A percentile compares a stretch with the other conserved stretches of the same genome.
Evolutionary conservation across 2,888 invertebrate species (phyloP).

Genomic region (Sphaerophoria taeniata): DNA sequence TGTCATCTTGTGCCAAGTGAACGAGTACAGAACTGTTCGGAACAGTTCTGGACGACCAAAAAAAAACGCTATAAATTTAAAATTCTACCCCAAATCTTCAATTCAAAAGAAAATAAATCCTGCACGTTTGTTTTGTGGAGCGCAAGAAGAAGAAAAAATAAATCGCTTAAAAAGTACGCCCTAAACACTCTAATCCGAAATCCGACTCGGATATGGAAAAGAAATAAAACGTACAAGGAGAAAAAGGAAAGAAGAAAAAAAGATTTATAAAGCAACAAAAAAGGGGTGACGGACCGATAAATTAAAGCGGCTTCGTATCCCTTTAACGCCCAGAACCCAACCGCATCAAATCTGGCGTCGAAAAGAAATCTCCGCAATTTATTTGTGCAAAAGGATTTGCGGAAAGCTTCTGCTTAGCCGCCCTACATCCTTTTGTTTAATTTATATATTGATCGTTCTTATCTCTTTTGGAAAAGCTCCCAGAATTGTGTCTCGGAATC

Average conservation of each 20-base stretch:
- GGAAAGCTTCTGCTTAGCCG: constrained; percentile 63
- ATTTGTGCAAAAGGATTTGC: constrained; percentile 72
- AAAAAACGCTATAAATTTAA: too few relatives aligned
- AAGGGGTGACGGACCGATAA: constrained; percentile 73
- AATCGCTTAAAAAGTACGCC: constrained; percentile 57
- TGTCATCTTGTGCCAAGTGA: too few relatives aligned
- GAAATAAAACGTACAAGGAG: constrained; percentile 11
- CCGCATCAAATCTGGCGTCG: constrained; percentile 73
- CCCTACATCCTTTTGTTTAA: constrained; percentile 61
- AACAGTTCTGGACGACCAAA: too few relatives aligned
- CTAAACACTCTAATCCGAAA: constrained; percentile 61
- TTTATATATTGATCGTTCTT: constrained; percentile 60
- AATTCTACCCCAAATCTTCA: too few relatives aligned
- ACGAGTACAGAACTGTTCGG: too few relatives aligned
- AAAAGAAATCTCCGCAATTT: constrained; percentile 74
- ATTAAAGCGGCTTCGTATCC: constrained; percentile 67
- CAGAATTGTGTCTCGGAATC: constrained; percentile 12
- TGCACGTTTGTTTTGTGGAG: constrained; percentile 41
- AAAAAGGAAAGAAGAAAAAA: constrained; percentile 6
- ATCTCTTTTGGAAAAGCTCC: constrained; percentile 61
- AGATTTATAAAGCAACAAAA: constrained; percentile 69
- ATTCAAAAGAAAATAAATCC: constrained; percentile 37
- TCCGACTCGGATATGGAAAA: constrained; percentile 51
- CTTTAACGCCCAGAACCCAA: constrained; percentile 65
- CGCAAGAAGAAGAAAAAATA: constrained; percentile 55